These are phyloP conservation scores for Varanus komodoensis DNA, from an alignment of 2,113 vertebrate species.

Conservation along the genomic window DNA sequence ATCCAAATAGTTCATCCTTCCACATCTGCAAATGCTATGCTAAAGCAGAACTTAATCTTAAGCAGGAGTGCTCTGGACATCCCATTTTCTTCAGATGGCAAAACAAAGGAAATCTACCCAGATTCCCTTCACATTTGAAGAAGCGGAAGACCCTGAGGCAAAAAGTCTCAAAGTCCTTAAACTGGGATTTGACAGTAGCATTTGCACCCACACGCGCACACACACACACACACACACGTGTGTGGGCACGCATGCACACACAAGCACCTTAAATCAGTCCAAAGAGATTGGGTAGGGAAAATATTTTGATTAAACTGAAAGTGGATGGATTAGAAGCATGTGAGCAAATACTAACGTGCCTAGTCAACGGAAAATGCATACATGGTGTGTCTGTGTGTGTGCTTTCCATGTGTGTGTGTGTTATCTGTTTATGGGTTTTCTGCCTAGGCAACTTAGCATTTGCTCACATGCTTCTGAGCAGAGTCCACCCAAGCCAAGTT, in stretches of 20 bases:
- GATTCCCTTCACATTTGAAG: background rate
- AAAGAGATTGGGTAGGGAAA: conserved; percentile 8
- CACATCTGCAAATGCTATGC: conserved; percentile 1
- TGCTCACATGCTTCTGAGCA: background rate
- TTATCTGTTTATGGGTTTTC: background rate
- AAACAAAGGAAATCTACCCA: background rate
- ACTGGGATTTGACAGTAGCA: background rate
- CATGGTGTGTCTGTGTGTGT: background rate
- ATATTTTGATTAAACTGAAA: background rate
- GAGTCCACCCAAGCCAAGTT: background rate
- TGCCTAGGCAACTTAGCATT: conserved; percentile 5
- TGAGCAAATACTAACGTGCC: background rate
- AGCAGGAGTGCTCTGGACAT: background rate
- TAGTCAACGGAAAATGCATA: background rate
- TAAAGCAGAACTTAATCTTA: background rate
- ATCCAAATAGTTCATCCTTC: background rate
- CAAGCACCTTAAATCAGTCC: background rate
- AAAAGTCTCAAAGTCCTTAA: background rate
- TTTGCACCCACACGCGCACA: background rate
- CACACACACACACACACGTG: too few species aligned
- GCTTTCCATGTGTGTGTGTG: background rate
- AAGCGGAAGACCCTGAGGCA: background rate
- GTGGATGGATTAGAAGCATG: background rate
- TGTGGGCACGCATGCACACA: background rate
- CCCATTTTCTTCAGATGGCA: background rate